Base-by-base conservation (phyloP, 2,888 invertebrate genomes). In the Drosophila histrio region DNA sequence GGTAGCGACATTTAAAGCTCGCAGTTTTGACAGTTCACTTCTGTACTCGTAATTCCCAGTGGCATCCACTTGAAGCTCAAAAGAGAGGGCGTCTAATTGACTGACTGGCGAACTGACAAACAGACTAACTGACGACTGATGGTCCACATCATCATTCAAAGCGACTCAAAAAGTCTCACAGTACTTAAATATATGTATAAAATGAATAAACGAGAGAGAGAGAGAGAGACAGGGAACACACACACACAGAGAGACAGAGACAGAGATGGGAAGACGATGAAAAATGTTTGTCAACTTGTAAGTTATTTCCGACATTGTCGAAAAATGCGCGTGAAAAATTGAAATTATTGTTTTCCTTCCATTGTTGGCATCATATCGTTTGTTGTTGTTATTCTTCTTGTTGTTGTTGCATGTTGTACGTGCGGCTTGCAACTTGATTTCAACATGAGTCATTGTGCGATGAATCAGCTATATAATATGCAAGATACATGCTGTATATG, bases 231-330 rank as follows among this genome's bases (percentile, higher is more conserved):
- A 21, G 32, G 11, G 17, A 17, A 3, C n/a, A n/a, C n/a, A n/a
- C n/a, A n/a, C n/a, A n/a, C n/a, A n/a, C n/a, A 2, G 36, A 9
- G 24, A 7, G 22, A 0, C 6, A n/a, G 8, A 0, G 2, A 17
- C 4, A 6, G 26, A 4, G 19, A 28, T n/a, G 13, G 13, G 38
- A 6, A 17, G 41, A 34, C 17, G 38, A 59, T 72, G 76, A 79
- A 76, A 79, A 82, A 79, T 79, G 83, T 83, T 82, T 79, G 79
- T 79, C 79, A 82, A 82, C 72, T 79, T 83, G 79, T 79, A 79
- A 79, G 77, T 79, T 79, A 79, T 82, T 79, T 82, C 79, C 70
- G 79, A 79, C 77, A 75, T 61, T 78, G 65, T 79, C 66, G 65
- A 75, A 79, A 76, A 79, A 65, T 75, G 72, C 76, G 77, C 83